phyloP scores from a whole-genome alignment of 2,888 invertebrate genomes.

The Agrilus mali region DNA sequence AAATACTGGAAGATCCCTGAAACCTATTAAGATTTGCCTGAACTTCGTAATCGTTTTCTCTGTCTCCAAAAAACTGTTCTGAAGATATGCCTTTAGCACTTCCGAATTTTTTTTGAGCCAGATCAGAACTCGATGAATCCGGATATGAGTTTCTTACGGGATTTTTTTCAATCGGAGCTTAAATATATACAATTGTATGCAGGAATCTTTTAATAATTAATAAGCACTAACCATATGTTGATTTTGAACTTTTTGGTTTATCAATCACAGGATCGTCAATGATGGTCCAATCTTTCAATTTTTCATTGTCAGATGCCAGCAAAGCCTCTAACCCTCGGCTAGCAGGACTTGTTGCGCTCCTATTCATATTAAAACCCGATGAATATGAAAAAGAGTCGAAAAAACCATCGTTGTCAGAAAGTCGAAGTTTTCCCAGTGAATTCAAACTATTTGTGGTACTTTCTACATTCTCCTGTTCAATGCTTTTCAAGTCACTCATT shows the following conservation, averaged over 20 bases:
- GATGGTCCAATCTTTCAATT: slow-evolving; percentile 33
- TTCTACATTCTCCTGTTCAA: slow-evolving; percentile 67
- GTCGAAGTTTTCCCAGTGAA: slow-evolving; percentile 27
- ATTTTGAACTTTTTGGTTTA: slow-evolving; percentile 11
- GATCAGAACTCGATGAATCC: slow-evolving; percentile 40
- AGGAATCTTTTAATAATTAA: not conserved
- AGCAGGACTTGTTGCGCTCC: slow-evolving; percentile 28
- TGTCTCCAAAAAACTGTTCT: slow-evolving; percentile 86
- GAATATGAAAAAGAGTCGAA: slow-evolving; percentile 40
- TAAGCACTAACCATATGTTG: not conserved
- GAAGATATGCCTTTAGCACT: slow-evolving; percentile 97
- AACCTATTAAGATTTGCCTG: slow-evolving; percentile 56
- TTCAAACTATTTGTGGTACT: slow-evolving; percentile 33
- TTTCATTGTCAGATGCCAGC: slow-evolving; percentile 17
- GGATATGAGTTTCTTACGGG: slow-evolving; percentile 10
- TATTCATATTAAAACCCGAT: slow-evolving; percentile 47
- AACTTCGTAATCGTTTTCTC: slow-evolving; percentile 43
- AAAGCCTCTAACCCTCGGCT: slow-evolving; percentile 19
- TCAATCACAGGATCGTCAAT: slow-evolving; percentile 28
- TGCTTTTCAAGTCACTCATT: slow-evolving; percentile 77
- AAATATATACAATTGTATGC: not conserved
- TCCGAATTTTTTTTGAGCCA: slow-evolving; percentile 92
- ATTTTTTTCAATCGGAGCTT: slow-evolving; percentile 10
- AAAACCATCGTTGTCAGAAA: slow-evolving; percentile 35
- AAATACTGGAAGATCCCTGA: slow-evolving; percentile 90